Base-by-base conservation (phyloP, 1,140 invertebrate species). In the Venustaconcha ellipsiformis region DNA sequence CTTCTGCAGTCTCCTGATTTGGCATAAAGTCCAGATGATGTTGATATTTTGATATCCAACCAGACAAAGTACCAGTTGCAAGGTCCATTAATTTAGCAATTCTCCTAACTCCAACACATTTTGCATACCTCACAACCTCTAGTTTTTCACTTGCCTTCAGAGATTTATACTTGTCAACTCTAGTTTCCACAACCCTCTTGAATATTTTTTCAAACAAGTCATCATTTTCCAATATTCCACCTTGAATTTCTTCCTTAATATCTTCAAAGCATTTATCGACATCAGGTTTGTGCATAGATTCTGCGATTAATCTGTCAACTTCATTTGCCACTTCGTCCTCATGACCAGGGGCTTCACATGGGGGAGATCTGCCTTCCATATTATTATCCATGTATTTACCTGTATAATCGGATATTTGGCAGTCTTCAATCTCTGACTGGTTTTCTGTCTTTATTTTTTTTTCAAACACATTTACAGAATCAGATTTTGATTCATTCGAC, bases 21-120 rank as follows among this genome's bases (percentile, higher is more conserved):
- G n/a, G 37, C 18, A 60, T 71, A 23, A 74, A 14, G 13, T 20
- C 30, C 1, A 74, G 72, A 55, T 62, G 48, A 17, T 56, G 55
- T 48, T 74, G 74, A 26, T 67, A 76, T 60, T 76, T 76, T 55
- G 74, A 71, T 37, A 67, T 76, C 74, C 74, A 76, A 48, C 74
- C 74, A 48, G 74, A 76, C n/a, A 76, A 60, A 18, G 74, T 76
- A 64, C 74, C 74, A 1, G 74, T 76, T 37, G 74, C 74, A 8
- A 76, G 59, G 57, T 70, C 74, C 20, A 76, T n/a, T 26, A 76
- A 67, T 26, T 76, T 76, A 17, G 67, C 74, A 20, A 76, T 63
- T 23, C 57, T 23, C 23, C 74, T 14, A 8, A 76, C 74, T 8
- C 74, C 74, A 14, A 65, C 37, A 48, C 69, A 70, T 67, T 76